Percentiles rank a stretch among this genome's conserved stretches.
Conservation (phyloP, 2,113 vertebrate genomes). For the Equus przewalskii region DNA sequence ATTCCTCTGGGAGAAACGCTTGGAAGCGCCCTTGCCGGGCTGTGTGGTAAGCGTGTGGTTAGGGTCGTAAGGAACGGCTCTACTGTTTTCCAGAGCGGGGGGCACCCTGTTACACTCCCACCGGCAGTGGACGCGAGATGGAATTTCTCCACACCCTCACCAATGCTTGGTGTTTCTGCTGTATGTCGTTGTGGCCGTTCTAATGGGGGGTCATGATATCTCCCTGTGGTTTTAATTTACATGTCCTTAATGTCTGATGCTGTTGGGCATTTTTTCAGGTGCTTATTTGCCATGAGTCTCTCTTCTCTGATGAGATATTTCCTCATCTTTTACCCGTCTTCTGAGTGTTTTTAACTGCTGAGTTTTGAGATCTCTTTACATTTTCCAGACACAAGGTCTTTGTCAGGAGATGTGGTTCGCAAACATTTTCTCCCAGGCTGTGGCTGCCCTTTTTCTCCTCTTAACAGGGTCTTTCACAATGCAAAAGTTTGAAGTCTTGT, state of each 20-base stretch:
- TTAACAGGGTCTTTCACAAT: too few relatives aligned
- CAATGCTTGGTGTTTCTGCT: rapidly evolving
- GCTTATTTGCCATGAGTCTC: background rate
- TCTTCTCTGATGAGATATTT: background rate
- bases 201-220: rapidly evolving
- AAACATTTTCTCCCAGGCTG: background rate
- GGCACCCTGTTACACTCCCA: rapidly evolving
- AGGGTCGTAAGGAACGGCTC: background rate
- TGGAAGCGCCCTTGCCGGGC: background rate
- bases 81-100: background rate
- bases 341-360: background rate
- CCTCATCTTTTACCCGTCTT: background rate
- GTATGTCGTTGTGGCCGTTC: background rate
- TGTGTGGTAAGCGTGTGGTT: rapidly evolving
- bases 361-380: background rate
- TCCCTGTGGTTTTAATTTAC: background rate
- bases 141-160: background rate
- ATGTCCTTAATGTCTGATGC: background rate
- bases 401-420: background rate
- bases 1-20: background rate
- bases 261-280: background rate
- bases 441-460: background rate
- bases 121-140: rapidly evolving
- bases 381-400: background rate
- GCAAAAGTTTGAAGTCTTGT: too few relatives aligned